Conservation (phyloP, 1,140 invertebrate species). For the Drosophila ohnishii region DNA sequence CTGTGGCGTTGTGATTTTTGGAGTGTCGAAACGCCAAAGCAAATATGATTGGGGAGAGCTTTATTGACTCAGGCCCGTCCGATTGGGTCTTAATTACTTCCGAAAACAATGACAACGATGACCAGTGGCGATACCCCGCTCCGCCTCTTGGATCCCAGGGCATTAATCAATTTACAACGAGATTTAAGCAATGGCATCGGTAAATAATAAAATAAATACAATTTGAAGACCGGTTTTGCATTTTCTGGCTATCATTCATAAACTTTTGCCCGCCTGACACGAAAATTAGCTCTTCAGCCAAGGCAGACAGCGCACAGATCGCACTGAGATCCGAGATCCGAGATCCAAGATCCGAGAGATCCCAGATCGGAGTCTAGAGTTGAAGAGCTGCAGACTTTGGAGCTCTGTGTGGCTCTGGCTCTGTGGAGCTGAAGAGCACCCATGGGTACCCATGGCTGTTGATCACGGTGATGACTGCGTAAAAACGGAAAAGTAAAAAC, state of each 20-base stretch:
- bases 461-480: conserved; percentile 76
- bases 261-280: conserved; percentile 72
- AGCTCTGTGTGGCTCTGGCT: conserved; percentile 4
- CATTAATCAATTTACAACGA: conserved; percentile 73
- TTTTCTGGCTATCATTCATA: conserved; percentile 78
- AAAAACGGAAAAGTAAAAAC: conserved; percentile 70
- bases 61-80: conserved; percentile 61
- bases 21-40: conserved; percentile 80
- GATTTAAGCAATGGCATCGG: conserved; percentile 44
- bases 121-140: conserved; percentile 53
- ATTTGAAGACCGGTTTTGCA: conserved; percentile 55
- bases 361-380: conserved; percentile 26
- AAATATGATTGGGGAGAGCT: conserved; percentile 74
- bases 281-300: conserved; percentile 80
- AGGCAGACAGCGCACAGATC: conserved; percentile 66
- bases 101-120: conserved; percentile 73
- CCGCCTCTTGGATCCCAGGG: not conserved
- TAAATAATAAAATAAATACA: conserved; percentile 64
- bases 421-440: conserved; percentile 55
- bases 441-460: conserved; percentile 47
- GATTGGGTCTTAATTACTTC: conserved; percentile 81
- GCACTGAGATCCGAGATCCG: conserved; percentile 9
- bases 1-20: conserved; percentile 71
- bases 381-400: conserved; percentile 55
- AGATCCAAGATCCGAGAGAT: conserved; percentile 22